Evolutionary conservation across 92 coral and sea anemone genomes (phyloP), one percentile per base, ranked within the genome.

Genomic region (Umimayanthus chanpuru): DNA sequence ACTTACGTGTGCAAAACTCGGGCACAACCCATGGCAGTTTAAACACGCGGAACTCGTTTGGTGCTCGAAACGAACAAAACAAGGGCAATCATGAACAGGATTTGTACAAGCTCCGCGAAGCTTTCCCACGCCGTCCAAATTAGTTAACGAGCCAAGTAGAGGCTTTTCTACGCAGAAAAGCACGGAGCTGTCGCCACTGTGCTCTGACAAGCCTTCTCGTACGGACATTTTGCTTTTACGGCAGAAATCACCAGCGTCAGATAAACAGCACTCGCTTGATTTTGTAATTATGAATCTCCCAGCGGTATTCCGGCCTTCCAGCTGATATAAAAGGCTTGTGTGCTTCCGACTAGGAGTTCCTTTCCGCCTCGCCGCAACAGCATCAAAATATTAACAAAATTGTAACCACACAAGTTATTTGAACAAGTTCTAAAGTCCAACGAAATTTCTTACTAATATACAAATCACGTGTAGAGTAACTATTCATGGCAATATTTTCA

Each of bases 11-110:
- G 98, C 90, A 43, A 91, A 94, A 40, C 94, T 89, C 47, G 98
- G 93, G 70, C 98, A 94, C 2, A 94, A 88, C 23, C 98, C 98
- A 14, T 93, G 98, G 61, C 98, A 94, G 81, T 94, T 94, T 9
- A 94, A 88, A 86, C 98, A 94, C 78, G 98, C 93, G 8, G 90
- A 86, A 76, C 98, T 94, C 32, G 93, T 91, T 78, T 94, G 98
- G 66, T 94, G 92, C 61, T 94, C 98, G 83, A 94, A 94, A 40
- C 96, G 95, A 73, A 94, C 94, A 79, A 91, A 94, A 30, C 94
- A 91, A 28, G 98, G 23, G 39, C 98, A 94, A n/a, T 79, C 71
- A 66, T 94, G 96, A 38, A 91, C 61, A 23, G 98, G 98, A 43
- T 94, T 94, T 5, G 98, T 89, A 44, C 98, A 94, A 1, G 82